Evolutionary conservation across 2,113 vertebrate genomes (phyloP), one percentile per base, ranked within the genome.

Genomic region (Chamaetylas fuelleborni): DNA sequence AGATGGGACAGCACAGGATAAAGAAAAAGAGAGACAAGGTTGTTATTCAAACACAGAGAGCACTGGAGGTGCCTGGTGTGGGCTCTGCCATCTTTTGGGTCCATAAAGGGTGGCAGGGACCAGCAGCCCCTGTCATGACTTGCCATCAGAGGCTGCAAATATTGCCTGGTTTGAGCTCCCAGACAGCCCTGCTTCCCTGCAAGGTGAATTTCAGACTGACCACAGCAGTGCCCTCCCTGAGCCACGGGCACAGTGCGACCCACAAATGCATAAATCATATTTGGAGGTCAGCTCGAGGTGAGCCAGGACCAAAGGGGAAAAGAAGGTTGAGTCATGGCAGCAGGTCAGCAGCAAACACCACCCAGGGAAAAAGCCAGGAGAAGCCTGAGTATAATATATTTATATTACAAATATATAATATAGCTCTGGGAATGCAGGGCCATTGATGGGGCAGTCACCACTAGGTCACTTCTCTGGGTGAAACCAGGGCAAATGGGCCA

Each of bases 41-140:
- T 4, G 0, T 38, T 33, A 12, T 5, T 26, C 14, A 9, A n/a
- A n/a, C 50, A 29, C 18, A 22, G 4, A 0, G 4, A 61, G 47
- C 8, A 0, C 60, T 47, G 47, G 38, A 74, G n/a, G 29, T 25
- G 2, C 47, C 51, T 84, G 56, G 5, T 3, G 33, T 23, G 69
- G 42, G 16, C 56, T 69, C 34, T 66, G 64, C 5, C 50, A 33
- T 2, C 54, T 23, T 56, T 14, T 28, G 36, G 51, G 48, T 50
- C 11, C 22, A 4, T 0, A 9, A 14, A 36, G 40, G 73, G 20
- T 12, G 6, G 18, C 13, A 74, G 33, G 36, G n/a, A 66, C 14
- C 11, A 4, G 34, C 26, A 86, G n/a, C 19, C 13, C 13, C 50
- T 16, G 31, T 1, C 13, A 20, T 29, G 66, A 79, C 14, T 24